A percentile compares a stretch with the other conserved stretches of the same genome.
Conservation (phyloP, 2,888 invertebrate species). For the Thumatha senex region DNA sequence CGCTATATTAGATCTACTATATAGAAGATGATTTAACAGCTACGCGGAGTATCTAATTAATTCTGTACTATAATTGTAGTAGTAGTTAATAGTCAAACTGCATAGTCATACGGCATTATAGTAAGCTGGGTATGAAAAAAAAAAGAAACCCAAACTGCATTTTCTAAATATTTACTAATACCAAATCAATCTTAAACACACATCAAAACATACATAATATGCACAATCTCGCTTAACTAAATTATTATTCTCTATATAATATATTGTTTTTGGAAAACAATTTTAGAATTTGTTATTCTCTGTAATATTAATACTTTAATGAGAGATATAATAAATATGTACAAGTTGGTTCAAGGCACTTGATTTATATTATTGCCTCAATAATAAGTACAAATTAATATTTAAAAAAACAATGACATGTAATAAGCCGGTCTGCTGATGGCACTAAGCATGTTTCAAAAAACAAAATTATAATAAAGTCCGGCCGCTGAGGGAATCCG, state of each 20-base stretch:
- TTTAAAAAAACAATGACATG: constrained; percentile 61
- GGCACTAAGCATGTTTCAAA: constrained; percentile 77
- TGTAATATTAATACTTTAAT: constrained; percentile 67
- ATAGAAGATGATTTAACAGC: too few species aligned
- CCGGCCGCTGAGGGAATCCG: too few species aligned
- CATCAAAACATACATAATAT: constrained; percentile 83
- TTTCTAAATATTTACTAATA: constrained; percentile 81
- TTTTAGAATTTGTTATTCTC: constrained; percentile 69
- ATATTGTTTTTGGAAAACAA: constrained; percentile 79
- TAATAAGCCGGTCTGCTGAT: constrained; percentile 69
- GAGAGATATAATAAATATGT: constrained; percentile 73
- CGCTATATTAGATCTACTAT: too few species aligned
- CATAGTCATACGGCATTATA: too few species aligned
- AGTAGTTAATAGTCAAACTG: too few species aligned
- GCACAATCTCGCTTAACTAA: constrained; percentile 81
- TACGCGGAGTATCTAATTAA: too few species aligned
- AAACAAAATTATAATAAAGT: constrained; percentile 44
- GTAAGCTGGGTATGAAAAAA: too few species aligned
- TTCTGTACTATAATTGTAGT: too few species aligned
- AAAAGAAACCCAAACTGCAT: constrained; percentile 45
- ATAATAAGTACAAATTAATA: constrained; percentile 77
- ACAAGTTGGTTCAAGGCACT: constrained; percentile 79
- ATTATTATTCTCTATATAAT: constrained; percentile 62
- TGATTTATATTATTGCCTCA: constrained; percentile 66
- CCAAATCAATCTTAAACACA: constrained; percentile 83